Conservation (phyloP, 2,888 invertebrate species). For the Volucella inanis region DNA sequence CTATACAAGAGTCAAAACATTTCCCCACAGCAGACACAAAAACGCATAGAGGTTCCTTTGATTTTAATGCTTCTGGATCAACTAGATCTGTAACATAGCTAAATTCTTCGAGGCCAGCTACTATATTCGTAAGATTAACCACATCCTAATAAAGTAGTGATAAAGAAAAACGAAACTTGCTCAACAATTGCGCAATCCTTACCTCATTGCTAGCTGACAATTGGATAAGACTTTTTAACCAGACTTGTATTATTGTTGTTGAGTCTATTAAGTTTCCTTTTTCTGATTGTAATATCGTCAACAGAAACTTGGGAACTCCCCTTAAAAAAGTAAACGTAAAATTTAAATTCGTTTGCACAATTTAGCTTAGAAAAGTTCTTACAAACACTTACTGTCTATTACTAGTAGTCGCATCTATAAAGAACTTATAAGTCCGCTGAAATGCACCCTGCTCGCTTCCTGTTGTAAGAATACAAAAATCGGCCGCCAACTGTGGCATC, state of each 20-base stretch:
- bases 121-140: constrained; percentile 77
- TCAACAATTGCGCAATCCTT: not conserved
- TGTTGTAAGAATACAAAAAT: constrained; percentile 78
- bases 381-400: constrained; percentile 78
- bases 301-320: constrained; percentile 78
- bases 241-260: constrained; percentile 79
- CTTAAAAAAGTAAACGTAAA: constrained; percentile 29
- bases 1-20: constrained; percentile 70
- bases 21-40: constrained; percentile 81
- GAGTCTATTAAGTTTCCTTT: constrained; percentile 75
- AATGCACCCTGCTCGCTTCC: constrained; percentile 76
- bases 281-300: constrained; percentile 77
- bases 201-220: constrained; percentile 80
- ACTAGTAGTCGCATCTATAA: constrained; percentile 77
- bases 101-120: constrained; percentile 79
- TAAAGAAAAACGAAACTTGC: not conserved
- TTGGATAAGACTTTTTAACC: constrained; percentile 81
- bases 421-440: constrained; percentile 78
- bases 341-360: not conserved
- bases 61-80: constrained; percentile 76
- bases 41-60: constrained; percentile 81
- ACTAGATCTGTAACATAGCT: constrained; percentile 76
- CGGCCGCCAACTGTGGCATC: constrained; percentile 80
- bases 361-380: not conserved
- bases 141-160: constrained; percentile 75